These are phyloP conservation scores for Ceratoteleas bidentatus DNA, from an alignment of 1,140 invertebrate genomes.

Conservation along the genomic window DNA sequence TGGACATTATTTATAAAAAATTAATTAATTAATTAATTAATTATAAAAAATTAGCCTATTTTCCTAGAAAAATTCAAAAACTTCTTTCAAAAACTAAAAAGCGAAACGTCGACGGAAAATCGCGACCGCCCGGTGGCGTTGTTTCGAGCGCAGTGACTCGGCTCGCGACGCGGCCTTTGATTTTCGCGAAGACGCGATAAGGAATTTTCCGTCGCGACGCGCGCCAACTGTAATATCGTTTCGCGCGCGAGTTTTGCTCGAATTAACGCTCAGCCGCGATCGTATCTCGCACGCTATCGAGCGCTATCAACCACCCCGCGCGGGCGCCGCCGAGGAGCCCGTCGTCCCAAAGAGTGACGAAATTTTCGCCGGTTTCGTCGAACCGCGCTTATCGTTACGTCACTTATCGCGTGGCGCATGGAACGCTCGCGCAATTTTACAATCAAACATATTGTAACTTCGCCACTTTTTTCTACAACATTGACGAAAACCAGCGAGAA, in stretches of 20 bases:
- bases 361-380: slow-evolving; percentile 32
- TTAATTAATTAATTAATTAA: no score
- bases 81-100: no score
- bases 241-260: slow-evolving; percentile 39
- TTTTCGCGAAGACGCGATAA: slow-evolving; percentile 72
- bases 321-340: slow-evolving; percentile 16
- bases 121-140: neutral
- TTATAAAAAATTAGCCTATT: no score
- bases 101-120: slow-evolving; percentile 1
- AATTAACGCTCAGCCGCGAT: slow-evolving; percentile 42
- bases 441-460: neutral
- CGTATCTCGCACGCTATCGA: slow-evolving; percentile 24
- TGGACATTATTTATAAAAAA: no score
- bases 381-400: slow-evolving; percentile 26
- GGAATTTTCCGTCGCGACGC: slow-evolving; percentile 73
- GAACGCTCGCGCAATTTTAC: neutral
- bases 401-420: slow-evolving; percentile 16
- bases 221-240: slow-evolving; percentile 61
- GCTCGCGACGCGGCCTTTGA: slow-evolving; percentile 61
- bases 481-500: neutral
- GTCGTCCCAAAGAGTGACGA: slow-evolving; percentile 27
- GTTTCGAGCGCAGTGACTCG: slow-evolving; percentile 45
- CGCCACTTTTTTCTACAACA: neutral
- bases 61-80: no score
- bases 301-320: slow-evolving; percentile 18